A percentile compares a stretch with the other conserved stretches of the same genome.
Evolutionary conservation across 2,113 vertebrate species (phyloP).

Genomic region (Mus pahari): DNA sequence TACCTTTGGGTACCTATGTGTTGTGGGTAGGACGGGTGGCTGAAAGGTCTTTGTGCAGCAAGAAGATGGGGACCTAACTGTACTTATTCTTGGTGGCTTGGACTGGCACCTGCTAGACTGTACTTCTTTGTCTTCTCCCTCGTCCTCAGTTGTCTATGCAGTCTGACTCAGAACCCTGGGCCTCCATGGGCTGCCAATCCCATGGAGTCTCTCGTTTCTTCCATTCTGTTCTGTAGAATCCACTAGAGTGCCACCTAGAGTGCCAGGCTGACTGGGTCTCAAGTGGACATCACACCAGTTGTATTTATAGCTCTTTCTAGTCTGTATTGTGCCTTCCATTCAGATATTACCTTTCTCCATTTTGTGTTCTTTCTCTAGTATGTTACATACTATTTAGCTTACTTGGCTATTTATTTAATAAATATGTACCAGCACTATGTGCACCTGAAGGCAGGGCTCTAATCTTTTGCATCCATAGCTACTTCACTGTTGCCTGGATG

Average conservation of each 20-base stretch:
- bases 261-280: background rate
- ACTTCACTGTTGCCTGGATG: background rate
- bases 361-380: background rate
- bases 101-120: background rate
- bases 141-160: no score
- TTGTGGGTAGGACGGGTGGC: background rate
- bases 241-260: background rate
- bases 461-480: background rate
- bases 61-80: background rate
- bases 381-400: background rate
- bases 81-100: background rate
- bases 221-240: background rate
- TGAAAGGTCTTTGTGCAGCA: background rate
- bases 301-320: background rate
- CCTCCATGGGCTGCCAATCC: background rate
- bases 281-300: background rate
- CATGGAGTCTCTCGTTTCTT: background rate
- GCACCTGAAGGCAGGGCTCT: slow-evolving; percentile 17
- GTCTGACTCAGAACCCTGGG: background rate
- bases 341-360: background rate
- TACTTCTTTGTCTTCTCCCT: background rate
- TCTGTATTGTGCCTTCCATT: background rate
- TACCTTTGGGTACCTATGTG: background rate
- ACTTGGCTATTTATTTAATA: slow-evolving; percentile 1
- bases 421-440: background rate